phyloP scores from a whole-genome alignment of 2,888 invertebrate genomes.

The Polia nebulosa region DNA sequence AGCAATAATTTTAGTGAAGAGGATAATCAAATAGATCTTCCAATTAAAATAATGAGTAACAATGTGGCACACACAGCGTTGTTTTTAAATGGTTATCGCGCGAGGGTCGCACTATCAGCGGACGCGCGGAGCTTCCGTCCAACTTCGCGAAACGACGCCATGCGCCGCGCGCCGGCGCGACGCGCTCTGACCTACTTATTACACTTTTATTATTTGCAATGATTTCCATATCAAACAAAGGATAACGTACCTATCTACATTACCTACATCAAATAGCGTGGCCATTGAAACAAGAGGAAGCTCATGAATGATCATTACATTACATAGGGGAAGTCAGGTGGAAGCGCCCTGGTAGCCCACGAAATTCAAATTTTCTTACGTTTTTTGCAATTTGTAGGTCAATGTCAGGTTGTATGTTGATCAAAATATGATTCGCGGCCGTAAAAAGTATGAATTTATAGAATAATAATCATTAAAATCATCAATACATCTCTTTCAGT shows the following conservation, averaged over 20 bases:
- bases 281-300: background rate
- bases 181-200: conserved; percentile 71
- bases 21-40: conserved; percentile 8
- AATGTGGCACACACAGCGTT: conserved; percentile 70
- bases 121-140: conserved; percentile 82
- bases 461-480: no score
- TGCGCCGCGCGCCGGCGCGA: conserved; percentile 45
- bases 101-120: conserved; percentile 76
- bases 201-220: conserved; percentile 50
- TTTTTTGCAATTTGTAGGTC: no score
- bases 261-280: no score
- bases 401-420: no score
- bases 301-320: no score
- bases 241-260: background rate
- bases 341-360: no score
- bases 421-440: no score
- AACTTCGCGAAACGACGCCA: conserved; percentile 58
- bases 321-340: no score
- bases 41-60: conserved; percentile 2
- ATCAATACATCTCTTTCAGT: no score
- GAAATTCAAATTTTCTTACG: no score
- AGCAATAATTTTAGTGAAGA: background rate
- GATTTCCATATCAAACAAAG: conserved; percentile 28
- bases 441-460: no score
- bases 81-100: conserved; percentile 78